Conservation (phyloP, 1,140 invertebrate genomes). For the Formica selysi region DNA sequence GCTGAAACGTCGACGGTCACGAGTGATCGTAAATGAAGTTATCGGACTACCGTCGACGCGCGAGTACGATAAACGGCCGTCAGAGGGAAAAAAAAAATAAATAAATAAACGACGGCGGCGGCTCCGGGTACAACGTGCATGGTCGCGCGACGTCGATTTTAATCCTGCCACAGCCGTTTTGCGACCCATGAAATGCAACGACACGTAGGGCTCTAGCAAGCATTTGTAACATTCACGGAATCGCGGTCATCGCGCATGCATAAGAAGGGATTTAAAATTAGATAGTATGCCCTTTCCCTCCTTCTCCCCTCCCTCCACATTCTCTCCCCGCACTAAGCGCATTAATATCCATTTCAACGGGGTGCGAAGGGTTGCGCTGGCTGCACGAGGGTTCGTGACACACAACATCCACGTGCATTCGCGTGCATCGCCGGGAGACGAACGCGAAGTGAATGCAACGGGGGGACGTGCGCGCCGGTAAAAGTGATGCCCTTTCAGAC, state of each 20-base stretch:
- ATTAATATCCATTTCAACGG: conserved; percentile 83
- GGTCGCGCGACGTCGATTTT: conserved; percentile 57
- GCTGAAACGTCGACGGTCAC: conserved; percentile 57
- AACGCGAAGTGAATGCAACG: not conserved
- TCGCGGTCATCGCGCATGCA: conserved; percentile 76
- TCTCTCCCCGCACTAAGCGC: conserved; percentile 60
- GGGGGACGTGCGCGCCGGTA: not conserved
- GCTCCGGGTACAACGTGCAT: conserved; percentile 26
- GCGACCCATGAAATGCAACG: not conserved
- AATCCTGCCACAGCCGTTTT: conserved; percentile 42
- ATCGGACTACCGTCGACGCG: conserved; percentile 53
- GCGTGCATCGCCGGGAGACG: conserved; percentile 9
- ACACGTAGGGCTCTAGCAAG: not conserved
- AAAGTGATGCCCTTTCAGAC: conserved; percentile 58
- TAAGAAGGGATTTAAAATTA: conserved; percentile 81
- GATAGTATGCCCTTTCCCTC: conserved; percentile 43
- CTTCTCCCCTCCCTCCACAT: too few species aligned
- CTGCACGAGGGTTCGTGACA: conserved; percentile 34
- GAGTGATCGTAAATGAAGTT: conserved; percentile 60
- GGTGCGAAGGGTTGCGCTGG: conserved; percentile 25
- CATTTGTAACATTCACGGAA: conserved; percentile 39
- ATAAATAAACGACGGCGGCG: conserved; percentile 25
- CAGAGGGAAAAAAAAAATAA: conserved; percentile 24
- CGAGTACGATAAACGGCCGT: conserved; percentile 53
- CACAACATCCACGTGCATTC: conserved; percentile 18